Evolutionary conservation across 1,140 invertebrate species (phyloP), one percentile per base, ranked within the genome.

Genomic region (Ganaspis sp.): DNA sequence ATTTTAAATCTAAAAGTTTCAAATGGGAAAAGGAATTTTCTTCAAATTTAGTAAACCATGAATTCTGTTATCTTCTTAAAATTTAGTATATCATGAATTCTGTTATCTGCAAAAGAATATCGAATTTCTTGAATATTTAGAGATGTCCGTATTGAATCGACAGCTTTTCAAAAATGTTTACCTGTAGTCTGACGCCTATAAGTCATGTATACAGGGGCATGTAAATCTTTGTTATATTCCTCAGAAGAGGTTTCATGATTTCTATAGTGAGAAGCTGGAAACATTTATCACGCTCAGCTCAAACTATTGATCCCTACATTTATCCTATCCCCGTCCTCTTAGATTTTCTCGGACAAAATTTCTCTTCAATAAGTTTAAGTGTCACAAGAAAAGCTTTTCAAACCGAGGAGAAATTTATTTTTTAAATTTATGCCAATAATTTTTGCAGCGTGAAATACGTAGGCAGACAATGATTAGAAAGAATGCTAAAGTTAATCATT

Each of bases 181-280:
- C 58, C 26, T 29, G 21, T 29, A 11, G 9, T 29, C 58, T 34
- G 54, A 26, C 11, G 11, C 58, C 26, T 29, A 64, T n/a, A 64
- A 64, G 15, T 64, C 58, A 64, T 29, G 26, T 64, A 29, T 21
- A 64, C 1, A n/a, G 45, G n/a, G 29, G 12, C 58, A 34, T n/a
- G 15, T 64, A 29, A 64, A 64, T 34, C 26, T 64, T 64, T 26
- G 58, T 64, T 64, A 34, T 29, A 29, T 34, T 26, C 58, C 23
- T 64, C 23, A 64, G 58, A 64, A n/a, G 26, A 9, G 26, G 26
- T 64, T 64, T 29, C 58, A 34, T 64, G 58, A 64, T 64, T 64
- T 64, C 58, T 64, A 64, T 34, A 26, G 23, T 64, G 15, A n/a
- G 21, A 26, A n/a, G 23, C 12, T 64, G 15, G 21, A 64, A 34